Conservation (phyloP, 37 sponge, comb jelly and placozoan genomes). For the Aplysina aerophoba region DNA sequence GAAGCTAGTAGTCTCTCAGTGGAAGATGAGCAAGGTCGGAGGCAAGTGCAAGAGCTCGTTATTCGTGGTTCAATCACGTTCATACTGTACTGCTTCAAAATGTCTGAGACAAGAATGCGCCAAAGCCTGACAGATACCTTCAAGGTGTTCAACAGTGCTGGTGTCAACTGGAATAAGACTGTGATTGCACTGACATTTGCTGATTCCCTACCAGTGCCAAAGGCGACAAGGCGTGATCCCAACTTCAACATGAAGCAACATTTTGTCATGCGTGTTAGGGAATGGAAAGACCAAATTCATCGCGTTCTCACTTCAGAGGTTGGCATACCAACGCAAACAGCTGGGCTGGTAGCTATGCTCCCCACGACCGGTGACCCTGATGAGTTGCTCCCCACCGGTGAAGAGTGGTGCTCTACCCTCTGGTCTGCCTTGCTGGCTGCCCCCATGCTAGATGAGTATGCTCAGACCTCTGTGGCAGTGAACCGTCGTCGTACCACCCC, state of each 20-base stretch:
- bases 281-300: too few species aligned
- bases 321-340: too few species aligned
- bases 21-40: not conserved
- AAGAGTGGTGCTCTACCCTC: not conserved
- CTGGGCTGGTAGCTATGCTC: not conserved
- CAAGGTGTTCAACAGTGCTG: not conserved
- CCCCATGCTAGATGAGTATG: too few species aligned
- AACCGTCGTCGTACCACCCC: too few species aligned
- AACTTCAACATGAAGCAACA: too few species aligned
- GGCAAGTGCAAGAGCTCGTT: not conserved
- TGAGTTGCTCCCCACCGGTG: not conserved
- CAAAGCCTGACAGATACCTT: not conserved
- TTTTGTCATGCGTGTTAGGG: too few species aligned
- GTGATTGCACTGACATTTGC: constrained; percentile 14
- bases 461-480: too few species aligned
- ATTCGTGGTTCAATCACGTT: not conserved
- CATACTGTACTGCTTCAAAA: constrained; percentile 15
- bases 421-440: not conserved
- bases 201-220: not conserved
- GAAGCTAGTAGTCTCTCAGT: too few species aligned
- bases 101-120: not conserved
- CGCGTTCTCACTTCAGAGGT: too few species aligned
- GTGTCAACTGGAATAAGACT: not conserved
- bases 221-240: too few species aligned
- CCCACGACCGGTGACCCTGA: not conserved